Evolutionary conservation across 1,140 invertebrate species (phyloP).

Genomic region (Coptotermes formosanus): DNA sequence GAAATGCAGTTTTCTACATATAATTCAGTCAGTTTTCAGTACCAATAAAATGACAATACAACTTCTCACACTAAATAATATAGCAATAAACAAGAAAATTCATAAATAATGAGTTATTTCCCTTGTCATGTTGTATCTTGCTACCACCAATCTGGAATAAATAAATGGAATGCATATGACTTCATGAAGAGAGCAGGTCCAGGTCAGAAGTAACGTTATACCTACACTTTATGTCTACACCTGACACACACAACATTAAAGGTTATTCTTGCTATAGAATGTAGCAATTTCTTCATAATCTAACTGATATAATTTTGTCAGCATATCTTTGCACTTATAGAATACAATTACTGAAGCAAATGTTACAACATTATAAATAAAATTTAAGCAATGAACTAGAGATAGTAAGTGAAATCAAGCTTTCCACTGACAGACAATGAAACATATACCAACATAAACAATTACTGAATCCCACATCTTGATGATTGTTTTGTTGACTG

Average conservation of each 20-base stretch:
- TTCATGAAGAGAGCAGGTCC: not conserved
- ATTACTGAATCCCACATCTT: constrained; percentile 7
- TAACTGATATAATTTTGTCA: too few species aligned
- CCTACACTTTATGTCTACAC: too few species aligned
- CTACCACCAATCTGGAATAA: not conserved
- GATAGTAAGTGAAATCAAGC: not conserved
- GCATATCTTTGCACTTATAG: not conserved
- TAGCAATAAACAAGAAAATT: not conserved
- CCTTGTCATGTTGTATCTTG: not conserved
- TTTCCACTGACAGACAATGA: not conserved
- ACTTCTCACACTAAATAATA: not conserved
- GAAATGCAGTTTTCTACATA: not conserved
- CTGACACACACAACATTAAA: not conserved
- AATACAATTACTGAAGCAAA: not conserved
- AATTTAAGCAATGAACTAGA: not conserved
- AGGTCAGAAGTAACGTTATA: not conserved
- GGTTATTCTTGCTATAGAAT: not conserved
- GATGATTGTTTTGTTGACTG: not conserved
- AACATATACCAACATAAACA: not conserved
- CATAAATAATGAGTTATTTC: too few species aligned
- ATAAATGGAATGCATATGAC: not conserved
- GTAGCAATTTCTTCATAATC: not conserved
- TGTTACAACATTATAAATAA: not conserved
- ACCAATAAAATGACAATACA: not conserved
- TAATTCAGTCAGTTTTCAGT: not conserved